phyloP scores from a whole-genome alignment of 2,888 invertebrate genomes.

The Polydesmus complanatus region DNA sequence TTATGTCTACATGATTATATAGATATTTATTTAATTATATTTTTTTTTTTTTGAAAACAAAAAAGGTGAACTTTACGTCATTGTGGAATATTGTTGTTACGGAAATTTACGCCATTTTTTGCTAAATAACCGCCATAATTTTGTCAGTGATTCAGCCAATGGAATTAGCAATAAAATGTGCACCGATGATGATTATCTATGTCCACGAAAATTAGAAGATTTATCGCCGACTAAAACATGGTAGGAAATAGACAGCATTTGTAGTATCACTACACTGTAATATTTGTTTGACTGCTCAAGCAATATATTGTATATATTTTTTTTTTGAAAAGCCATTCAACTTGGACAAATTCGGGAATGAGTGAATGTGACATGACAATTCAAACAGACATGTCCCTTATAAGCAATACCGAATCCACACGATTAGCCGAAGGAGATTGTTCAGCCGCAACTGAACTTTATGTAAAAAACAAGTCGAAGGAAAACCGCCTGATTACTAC shows the following conservation, averaged over 20 bases:
- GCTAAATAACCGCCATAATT: slow-evolving; percentile 61
- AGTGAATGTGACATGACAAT: slow-evolving; percentile 14
- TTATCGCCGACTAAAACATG: neutral
- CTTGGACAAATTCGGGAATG: slow-evolving; percentile 6
- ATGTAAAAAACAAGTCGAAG: slow-evolving; percentile 4
- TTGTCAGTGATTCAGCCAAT: slow-evolving; percentile 52
- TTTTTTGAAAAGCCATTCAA: neutral
- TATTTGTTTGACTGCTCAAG: neutral
- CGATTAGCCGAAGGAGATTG: neutral
- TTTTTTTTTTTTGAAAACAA: neutral
- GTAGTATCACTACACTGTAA: neutral
- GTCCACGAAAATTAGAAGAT: neutral
- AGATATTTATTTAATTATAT: neutral
- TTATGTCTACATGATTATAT: neutral
- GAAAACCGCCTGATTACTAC: slow-evolving; percentile 37
- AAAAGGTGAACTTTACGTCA: slow-evolving; percentile 19
- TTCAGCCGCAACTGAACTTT: neutral
- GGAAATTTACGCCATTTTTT: slow-evolving; percentile 52
- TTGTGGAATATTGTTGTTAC: slow-evolving; percentile 18
- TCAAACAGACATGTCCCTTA: slow-evolving; percentile 16
- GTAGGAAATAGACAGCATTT: neutral
- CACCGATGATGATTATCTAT: slow-evolving; percentile 1
- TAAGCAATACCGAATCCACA: slow-evolving; percentile 4
- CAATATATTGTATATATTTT: too few relatives aligned
- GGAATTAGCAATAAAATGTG: slow-evolving; percentile 6